Conservation (phyloP, 2,113 vertebrate genomes). For the Opisthocomus hoazin region DNA sequence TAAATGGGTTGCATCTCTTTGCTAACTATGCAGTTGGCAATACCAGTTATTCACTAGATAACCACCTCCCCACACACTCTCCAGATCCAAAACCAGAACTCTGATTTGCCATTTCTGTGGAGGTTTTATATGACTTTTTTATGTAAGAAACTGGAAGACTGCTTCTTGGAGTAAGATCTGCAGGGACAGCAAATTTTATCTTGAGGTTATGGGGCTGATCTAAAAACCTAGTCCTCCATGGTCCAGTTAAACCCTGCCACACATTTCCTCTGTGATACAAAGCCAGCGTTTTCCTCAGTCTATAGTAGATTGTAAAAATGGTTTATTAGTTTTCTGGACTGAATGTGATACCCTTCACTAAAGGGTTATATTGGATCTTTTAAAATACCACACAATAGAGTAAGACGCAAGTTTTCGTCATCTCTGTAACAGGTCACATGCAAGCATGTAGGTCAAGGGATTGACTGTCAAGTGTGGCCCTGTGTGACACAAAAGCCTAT, state of each 20-base stretch:
- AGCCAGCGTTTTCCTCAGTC: neutral
- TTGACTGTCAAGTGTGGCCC: neutral
- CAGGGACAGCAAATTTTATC: neutral
- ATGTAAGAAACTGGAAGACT: neutral
- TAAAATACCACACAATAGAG: neutral
- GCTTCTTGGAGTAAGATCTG: neutral
- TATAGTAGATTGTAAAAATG: neutral
- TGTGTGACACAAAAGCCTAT: neutral
- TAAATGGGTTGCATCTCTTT: neutral
- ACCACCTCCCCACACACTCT: neutral
- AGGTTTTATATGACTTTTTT: neutral
- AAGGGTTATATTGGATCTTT: neutral
- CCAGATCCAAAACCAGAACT: neutral
- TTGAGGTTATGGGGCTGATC: neutral
- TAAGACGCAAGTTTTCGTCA: neutral
- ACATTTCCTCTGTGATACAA: neutral
- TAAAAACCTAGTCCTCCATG: neutral
- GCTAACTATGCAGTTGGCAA: neutral
- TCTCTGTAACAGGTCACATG: neutral
- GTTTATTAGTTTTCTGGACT: neutral
- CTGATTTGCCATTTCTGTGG: neutral
- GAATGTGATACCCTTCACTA: neutral
- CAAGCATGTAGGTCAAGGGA: neutral
- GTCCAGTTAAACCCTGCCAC: neutral
- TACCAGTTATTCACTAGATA: neutral